These are phyloP conservation scores for Adelosebastes latens DNA, from an alignment of 2,797 vertebrate species.

Conservation along the genomic window DNA sequence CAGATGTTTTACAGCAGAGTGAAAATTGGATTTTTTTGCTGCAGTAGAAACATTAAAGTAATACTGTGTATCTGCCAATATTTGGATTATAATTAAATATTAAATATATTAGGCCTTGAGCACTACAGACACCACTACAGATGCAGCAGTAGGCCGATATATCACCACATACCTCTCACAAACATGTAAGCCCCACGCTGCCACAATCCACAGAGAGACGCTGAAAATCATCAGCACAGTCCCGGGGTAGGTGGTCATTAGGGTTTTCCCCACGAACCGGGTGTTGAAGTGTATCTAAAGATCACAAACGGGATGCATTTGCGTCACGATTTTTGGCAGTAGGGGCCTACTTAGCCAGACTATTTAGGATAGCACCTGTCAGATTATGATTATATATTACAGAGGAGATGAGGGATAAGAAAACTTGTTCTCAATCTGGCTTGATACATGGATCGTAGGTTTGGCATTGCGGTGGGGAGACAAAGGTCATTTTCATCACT, in stretches of 20 bases:
- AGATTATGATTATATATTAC: constrained; percentile 67
- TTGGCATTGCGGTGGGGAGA: constrained; percentile 59
- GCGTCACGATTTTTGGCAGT: constrained; percentile 37
- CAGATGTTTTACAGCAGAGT: neutral
- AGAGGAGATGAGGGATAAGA: constrained; percentile 67
- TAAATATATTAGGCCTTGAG: neutral
- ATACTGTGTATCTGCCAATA: neutral
- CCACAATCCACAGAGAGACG: constrained; percentile 94
- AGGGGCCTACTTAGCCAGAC: constrained; percentile 18
- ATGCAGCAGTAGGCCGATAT: neutral
- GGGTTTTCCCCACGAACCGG: constrained; percentile 92
- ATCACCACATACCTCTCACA: constrained; percentile 88
- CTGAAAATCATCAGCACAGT: constrained; percentile 94
- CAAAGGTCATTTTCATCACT: constrained; percentile 70
- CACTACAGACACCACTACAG: neutral
- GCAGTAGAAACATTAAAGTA: neutral
- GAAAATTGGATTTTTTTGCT: neutral
- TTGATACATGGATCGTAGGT: constrained; percentile 59
- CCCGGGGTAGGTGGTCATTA: constrained; percentile 95
- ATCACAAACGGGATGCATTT: constrained; percentile 28
- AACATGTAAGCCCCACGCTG: constrained; percentile 92
- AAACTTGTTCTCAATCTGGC: constrained; percentile 72
- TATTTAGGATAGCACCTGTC: constrained; percentile 63
- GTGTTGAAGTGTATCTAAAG: constrained; percentile 90
- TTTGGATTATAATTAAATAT: neutral